Conservation (phyloP, 1,140 invertebrate species). For the Neodiprion lecontei region DNA sequence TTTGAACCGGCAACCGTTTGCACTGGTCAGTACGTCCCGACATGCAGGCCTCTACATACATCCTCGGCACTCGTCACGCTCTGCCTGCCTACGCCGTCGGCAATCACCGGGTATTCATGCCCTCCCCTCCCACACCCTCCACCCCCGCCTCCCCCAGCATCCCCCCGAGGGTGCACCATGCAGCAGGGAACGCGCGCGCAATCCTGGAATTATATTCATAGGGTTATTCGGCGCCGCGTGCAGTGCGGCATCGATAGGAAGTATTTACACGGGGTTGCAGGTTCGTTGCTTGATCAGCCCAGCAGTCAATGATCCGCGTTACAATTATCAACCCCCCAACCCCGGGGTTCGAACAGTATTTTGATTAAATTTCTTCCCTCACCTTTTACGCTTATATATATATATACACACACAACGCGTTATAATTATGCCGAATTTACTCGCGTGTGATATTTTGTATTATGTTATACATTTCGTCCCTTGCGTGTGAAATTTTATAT, state of each 20-base stretch:
- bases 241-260: not conserved
- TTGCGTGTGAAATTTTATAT: no score
- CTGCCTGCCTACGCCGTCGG: not conserved
- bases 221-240: not conserved
- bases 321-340: not conserved
- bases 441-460: no score
- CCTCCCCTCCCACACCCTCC: no score
- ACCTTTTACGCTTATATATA: no score
- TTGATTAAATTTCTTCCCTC: no score
- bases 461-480: no score
- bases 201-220: not conserved
- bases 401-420: no score
- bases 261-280: not conserved
- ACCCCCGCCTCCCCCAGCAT: not conserved
- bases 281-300: not conserved
- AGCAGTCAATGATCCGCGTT: not conserved
- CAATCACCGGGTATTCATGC: conserved; percentile 6
- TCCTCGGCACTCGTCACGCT: not conserved
- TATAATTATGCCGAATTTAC: no score
- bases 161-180: not conserved
- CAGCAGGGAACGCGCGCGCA: not conserved
- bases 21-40: not conserved
- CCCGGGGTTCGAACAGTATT: not conserved
- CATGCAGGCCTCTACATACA: not conserved
- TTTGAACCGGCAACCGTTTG: conserved; percentile 6